Conservation (phyloP, 2,888 invertebrate genomes). For the Caenorhabditis japonica region DNA sequence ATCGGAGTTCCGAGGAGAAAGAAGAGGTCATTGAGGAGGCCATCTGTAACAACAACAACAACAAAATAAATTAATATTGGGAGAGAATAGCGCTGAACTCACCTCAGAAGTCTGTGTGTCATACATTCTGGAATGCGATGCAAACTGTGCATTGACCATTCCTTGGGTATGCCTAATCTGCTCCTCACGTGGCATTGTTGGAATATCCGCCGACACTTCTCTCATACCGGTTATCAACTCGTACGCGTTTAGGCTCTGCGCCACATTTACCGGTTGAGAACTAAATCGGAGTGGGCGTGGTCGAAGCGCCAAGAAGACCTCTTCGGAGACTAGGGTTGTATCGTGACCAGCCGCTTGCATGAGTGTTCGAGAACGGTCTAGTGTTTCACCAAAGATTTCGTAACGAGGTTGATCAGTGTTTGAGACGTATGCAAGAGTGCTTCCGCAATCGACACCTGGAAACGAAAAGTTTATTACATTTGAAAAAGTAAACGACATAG, state of each 20-base stretch:
- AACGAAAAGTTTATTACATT: neutral
- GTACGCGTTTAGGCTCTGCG: conserved; percentile 54
- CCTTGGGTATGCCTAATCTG: conserved; percentile 44
- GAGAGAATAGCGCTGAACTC: no score
- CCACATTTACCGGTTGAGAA: conserved; percentile 50
- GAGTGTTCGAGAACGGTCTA: conserved; percentile 60
- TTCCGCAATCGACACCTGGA: conserved; percentile 73
- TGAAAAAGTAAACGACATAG: conserved; percentile 7
- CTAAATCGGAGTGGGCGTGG: conserved; percentile 72
- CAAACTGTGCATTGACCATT: conserved; percentile 51
- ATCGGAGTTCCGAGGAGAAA: conserved; percentile 74
- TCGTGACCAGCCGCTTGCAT: conserved; percentile 64
- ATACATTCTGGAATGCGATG: conserved; percentile 34
- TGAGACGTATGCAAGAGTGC: conserved; percentile 68
- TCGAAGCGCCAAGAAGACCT: conserved; percentile 73
- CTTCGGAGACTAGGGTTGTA: conserved; percentile 60
- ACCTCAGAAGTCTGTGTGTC: conserved; percentile 54
- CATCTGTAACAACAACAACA: conserved; percentile 57
- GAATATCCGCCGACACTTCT: conserved; percentile 23
- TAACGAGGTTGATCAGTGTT: conserved; percentile 72
- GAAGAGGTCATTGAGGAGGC: conserved; percentile 75
- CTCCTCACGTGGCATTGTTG: conserved; percentile 48
- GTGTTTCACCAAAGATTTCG: conserved; percentile 67
- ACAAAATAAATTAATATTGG: no score
- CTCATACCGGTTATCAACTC: conserved; percentile 42